phyloP scores from a whole-genome alignment of 2,113 vertebrate species.

The Dendrocopos noguchii region DNA sequence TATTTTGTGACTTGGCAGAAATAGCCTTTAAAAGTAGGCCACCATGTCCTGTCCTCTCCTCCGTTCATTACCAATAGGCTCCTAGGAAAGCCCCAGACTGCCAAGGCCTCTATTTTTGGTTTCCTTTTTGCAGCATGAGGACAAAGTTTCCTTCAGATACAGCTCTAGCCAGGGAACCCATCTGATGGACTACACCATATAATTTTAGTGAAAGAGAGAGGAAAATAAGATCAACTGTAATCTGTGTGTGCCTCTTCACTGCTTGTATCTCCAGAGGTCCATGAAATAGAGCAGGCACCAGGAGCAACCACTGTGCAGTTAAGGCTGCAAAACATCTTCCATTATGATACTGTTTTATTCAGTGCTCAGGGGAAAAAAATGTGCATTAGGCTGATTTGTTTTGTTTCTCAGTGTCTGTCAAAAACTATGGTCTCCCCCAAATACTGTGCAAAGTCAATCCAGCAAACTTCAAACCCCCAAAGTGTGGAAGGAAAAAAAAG shows the following conservation, averaged over 20 bases:
- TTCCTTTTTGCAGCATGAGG: slow-evolving; percentile 56
- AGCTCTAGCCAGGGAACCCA: slow-evolving; percentile 36
- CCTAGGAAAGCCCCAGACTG: slow-evolving; percentile 35
- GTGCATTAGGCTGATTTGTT: background rate
- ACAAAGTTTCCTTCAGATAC: slow-evolving; percentile 56
- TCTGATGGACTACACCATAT: slow-evolving; percentile 37
- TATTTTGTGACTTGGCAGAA: slow-evolving; percentile 75
- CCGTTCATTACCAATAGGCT: slow-evolving; percentile 56
- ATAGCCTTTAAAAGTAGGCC: slow-evolving; percentile 74
- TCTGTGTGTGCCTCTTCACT: background rate
- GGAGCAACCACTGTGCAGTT: background rate
- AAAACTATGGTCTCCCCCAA: slow-evolving; percentile 10
- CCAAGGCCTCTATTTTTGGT: slow-evolving; percentile 63
- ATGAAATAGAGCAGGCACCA: background rate
- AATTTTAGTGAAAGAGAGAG: slow-evolving; percentile 46
- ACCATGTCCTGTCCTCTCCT: slow-evolving; percentile 77
- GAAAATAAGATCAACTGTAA: background rate
- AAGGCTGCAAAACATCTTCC: background rate
- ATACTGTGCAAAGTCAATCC: background rate
- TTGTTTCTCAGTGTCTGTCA: background rate
- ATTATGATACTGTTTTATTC: background rate
- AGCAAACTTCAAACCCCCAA: background rate
- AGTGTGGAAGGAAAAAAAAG: background rate
- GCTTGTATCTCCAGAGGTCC: background rate
- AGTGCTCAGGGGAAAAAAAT: background rate